A percentile compares a stretch with the other conserved stretches of the same genome.
Evolutionary conservation across 37 sponge, comb jelly and placozoan genomes (phyloP).

Genomic region (Halichondria panicea): DNA sequence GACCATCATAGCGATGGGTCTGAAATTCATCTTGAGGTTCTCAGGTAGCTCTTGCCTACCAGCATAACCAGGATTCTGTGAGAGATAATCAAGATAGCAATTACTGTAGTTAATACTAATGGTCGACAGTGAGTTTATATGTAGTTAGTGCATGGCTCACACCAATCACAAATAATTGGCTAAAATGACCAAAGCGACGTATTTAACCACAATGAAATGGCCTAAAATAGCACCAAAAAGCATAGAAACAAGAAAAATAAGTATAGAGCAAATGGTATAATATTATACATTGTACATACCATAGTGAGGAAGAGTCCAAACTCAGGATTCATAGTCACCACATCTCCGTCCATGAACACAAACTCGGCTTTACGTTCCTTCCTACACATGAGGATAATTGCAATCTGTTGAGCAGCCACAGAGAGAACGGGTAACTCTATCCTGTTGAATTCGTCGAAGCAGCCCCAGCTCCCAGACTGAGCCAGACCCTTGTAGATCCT

Average conservation of each 20-base stretch:
- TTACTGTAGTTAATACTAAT: not conserved
- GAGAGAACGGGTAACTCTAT: constrained; percentile 98
- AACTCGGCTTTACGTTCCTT: constrained; percentile 96
- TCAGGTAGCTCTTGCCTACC: constrained; percentile 98
- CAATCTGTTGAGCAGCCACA: constrained; percentile 99
- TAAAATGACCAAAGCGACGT: not conserved
- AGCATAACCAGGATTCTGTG: constrained; percentile 97
- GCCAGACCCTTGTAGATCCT: constrained; percentile 99
- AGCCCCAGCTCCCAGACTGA: constrained; percentile 99
- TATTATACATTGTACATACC: too few relatives aligned
- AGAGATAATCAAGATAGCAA: not conserved
- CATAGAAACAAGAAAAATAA: not conserved
- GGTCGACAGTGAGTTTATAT: too few relatives aligned
- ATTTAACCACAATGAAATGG: too few relatives aligned
- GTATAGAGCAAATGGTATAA: not conserved
- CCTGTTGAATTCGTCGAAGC: constrained; percentile 99
- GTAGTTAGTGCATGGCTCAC: not conserved
- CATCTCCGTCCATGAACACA: constrained; percentile 97
- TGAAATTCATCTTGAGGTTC: constrained; percentile 97
- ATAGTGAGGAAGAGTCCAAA: constrained; percentile 99
- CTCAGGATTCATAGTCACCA: constrained; percentile 90
- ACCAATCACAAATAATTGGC: not conserved
- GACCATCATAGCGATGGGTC: constrained; percentile 99
- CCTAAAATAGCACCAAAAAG: not conserved
- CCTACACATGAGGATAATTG: constrained; percentile 90